Conservation (phyloP, 2,797 vertebrate genomes). For the Amblyopsis hoosieri region DNA sequence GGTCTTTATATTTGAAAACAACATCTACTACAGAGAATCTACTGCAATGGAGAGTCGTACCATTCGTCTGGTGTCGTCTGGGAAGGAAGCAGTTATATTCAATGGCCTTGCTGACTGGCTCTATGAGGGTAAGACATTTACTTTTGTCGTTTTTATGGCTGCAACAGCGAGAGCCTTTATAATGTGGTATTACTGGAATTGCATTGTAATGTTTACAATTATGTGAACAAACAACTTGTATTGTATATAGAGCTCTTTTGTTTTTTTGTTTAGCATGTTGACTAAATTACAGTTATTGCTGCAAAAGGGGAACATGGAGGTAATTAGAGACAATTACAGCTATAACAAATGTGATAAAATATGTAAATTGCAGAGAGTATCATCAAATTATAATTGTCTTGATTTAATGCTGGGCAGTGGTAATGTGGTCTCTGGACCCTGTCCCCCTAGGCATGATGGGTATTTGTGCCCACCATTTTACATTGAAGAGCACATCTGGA, state of each 20-base stretch:
- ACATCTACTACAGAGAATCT: slow-evolving; percentile 92
- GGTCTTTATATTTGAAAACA: slow-evolving; percentile 99
- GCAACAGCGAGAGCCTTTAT: background rate
- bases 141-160: too few relatives aligned
- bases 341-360: background rate
- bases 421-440: background rate
- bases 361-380: background rate
- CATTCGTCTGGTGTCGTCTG: slow-evolving; percentile 92
- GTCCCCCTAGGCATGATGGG: background rate
- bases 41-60: slow-evolving; percentile 84
- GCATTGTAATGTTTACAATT: background rate
- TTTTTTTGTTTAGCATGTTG: too few relatives aligned
- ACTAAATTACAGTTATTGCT: too few relatives aligned
- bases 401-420: background rate
- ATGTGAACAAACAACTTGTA: too few relatives aligned
- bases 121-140: slow-evolving; percentile 87
- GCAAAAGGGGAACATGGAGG: too few relatives aligned
- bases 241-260: too few relatives aligned
- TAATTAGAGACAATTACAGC: background rate
- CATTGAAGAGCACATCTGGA: slow-evolving; percentile 55
- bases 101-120: slow-evolving; percentile 97
- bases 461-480: slow-evolving; percentile 10
- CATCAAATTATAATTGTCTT: slow-evolving; percentile 3
- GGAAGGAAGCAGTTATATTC: slow-evolving; percentile 91
- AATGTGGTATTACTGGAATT: background rate